These are phyloP conservation scores for Ostrea edulis DNA, from an alignment of 1,140 invertebrate genomes.

Conservation along the genomic window DNA sequence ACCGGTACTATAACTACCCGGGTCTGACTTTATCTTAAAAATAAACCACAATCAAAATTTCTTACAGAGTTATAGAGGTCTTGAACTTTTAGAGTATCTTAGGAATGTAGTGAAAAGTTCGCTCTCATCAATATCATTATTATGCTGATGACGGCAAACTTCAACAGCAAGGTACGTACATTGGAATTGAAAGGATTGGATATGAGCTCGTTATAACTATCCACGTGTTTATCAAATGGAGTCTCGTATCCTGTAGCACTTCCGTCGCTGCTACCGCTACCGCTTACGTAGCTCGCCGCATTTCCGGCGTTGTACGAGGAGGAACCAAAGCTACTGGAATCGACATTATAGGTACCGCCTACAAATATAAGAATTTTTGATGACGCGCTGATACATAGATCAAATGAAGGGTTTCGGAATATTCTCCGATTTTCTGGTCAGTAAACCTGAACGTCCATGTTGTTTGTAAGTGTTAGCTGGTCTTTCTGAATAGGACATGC, in stretches of 20 bases:
- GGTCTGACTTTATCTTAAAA: constrained; percentile 6
- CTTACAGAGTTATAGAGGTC: neutral
- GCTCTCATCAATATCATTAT: too few species aligned
- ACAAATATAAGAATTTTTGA: neutral
- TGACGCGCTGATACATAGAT: neutral
- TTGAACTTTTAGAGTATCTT: too few species aligned
- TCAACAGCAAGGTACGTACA: neutral
- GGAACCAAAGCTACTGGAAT: neutral
- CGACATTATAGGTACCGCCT: neutral
- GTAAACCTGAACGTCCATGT: too few species aligned
- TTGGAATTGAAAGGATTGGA: constrained; percentile 35
- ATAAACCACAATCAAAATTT: neutral
- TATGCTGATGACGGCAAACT: too few species aligned
- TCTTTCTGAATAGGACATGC: too few species aligned
- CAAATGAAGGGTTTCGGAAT: too few species aligned
- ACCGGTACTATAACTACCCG: neutral
- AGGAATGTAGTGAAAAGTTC: too few species aligned
- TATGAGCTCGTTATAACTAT: constrained; percentile 33
- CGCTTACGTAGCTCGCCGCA: neutral
- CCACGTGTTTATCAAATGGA: constrained; percentile 37
- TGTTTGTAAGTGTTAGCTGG: too few species aligned
- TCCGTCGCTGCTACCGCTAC: neutral
- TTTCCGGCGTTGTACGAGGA: constrained; percentile 22
- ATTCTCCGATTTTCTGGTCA: too few species aligned
- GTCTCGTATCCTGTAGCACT: constrained; percentile 1